A percentile compares a stretch with the other conserved stretches of the same genome.
These are phyloP conservation scores for Hirundichthys speculiger DNA, from an alignment of 2,113 vertebrate species.

Conservation along the genomic window DNA sequence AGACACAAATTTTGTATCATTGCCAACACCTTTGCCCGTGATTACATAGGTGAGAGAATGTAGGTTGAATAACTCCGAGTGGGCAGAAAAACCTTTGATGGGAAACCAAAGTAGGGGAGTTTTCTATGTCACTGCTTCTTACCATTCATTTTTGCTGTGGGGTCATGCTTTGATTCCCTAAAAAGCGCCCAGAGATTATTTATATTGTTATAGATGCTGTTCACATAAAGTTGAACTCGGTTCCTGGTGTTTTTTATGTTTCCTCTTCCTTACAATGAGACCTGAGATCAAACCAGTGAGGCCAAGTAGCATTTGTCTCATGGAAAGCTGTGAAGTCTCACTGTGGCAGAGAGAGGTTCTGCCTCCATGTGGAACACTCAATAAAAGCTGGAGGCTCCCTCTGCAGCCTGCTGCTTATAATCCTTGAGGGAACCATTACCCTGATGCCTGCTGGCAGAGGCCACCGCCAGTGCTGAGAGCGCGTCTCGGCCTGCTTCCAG, in stretches of 20 bases:
- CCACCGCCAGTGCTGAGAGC: constrained; percentile 39
- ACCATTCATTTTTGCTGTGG: no score
- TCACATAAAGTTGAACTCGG: no score
- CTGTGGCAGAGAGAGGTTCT: constrained; percentile 19
- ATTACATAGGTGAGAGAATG: no score
- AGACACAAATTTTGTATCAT: no score
- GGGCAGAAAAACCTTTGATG: no score
- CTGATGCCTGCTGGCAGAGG: constrained; percentile 48
- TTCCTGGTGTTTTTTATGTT: neutral
- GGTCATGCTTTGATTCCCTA: no score
- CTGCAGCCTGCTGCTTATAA: constrained; percentile 47
- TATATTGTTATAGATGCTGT: no score
- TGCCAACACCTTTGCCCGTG: no score
- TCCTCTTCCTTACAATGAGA: neutral
- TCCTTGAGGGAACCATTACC: constrained; percentile 54
- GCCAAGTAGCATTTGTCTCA: constrained; percentile 8
- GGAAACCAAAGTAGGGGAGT: no score
- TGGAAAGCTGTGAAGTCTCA: constrained; percentile 30
- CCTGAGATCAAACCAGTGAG: neutral
- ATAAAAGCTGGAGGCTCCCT: constrained; percentile 55
- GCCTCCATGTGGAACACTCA: constrained; percentile 44
- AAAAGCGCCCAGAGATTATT: no score
- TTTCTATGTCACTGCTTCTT: no score
- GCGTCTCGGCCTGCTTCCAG: constrained; percentile 42
- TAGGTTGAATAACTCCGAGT: no score